Evolutionary conservation across 2,113 vertebrate species (phyloP), one percentile per base, ranked within the genome.

Genomic region (Anser cygnoides): DNA sequence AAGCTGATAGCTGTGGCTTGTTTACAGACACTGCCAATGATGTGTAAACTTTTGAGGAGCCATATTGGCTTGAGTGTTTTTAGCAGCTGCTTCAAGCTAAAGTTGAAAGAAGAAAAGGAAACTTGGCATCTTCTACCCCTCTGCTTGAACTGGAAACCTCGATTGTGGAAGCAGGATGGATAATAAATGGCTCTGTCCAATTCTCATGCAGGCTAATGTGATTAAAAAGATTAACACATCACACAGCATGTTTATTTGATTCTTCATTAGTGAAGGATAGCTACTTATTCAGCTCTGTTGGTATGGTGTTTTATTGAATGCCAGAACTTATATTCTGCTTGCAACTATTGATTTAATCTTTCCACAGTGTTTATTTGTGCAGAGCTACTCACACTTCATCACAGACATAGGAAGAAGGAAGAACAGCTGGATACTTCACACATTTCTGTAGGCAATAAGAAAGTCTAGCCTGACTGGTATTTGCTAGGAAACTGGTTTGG

Each of bases 41-140:
- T 25, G 8, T 81, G 12, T 41, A 77, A 90, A 79, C n/a, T 71
- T 93, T 67, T 65, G 67, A 88, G 28, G 18, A 92, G 37, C 43
- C 91, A 74, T 29, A 72, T 20, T 20, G 28, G 75, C 92, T 87
- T 50, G 65, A 93, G 11, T 66, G 9, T 49, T 84, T 49, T 73
- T 85, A 89, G 81, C 72, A 85, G 35, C 22, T 72, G n/a, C 43
- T 94, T 74, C 70, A 92, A 84, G 54, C 26, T 65, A 93, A 72
- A 84, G 39, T 54, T 73, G 52, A 20, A 91, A 62, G 29, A 6
- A 13, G 44, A 71, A 82, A 35, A 10, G 17, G 37, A 52, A 87
- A 85, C 54, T 58, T 93, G 82, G 63, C 89, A 84, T 82, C 41
- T 70, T 54, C 37, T 29, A 9, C 54, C 50, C 25, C 25, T 89